Conservation (phyloP, 2,113 vertebrate species). For the Dicrurus megarhynchus region DNA sequence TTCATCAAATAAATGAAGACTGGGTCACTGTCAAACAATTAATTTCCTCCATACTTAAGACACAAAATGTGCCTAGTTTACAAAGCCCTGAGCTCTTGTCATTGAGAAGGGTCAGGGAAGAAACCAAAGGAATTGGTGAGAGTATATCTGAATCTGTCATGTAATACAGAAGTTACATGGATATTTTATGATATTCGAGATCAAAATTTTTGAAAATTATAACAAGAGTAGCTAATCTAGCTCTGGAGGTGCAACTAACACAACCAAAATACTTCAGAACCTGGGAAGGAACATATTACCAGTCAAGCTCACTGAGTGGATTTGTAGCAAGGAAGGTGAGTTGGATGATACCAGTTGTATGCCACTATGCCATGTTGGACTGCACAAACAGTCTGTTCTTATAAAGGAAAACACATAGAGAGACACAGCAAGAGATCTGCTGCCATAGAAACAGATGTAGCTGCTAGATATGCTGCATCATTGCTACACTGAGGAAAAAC, state of each 20-base stretch:
- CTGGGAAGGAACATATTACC: background rate
- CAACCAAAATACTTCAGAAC: background rate
- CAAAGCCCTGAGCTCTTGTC: background rate
- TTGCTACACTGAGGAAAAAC: background rate
- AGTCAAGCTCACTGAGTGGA: background rate
- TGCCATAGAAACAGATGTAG: conserved; percentile 55
- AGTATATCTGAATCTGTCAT: background rate
- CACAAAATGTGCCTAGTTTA: background rate
- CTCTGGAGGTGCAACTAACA: background rate
- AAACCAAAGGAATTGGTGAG: background rate
- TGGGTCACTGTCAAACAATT: background rate
- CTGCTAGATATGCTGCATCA: background rate
- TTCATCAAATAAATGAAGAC: background rate
- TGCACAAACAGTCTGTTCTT: background rate
- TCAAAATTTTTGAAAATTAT: background rate
- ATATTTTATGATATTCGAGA: background rate
- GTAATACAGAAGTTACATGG: background rate
- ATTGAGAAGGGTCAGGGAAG: background rate
- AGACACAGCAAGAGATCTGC: conserved; percentile 18
- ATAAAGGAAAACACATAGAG: background rate
- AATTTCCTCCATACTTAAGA: background rate
- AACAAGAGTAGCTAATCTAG: background rate
- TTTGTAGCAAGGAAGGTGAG: background rate
- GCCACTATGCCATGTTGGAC: background rate
- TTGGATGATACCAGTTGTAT: background rate